phyloP scores from a whole-genome alignment of 2,797 vertebrate genomes.

The Danionella dracula region DNA sequence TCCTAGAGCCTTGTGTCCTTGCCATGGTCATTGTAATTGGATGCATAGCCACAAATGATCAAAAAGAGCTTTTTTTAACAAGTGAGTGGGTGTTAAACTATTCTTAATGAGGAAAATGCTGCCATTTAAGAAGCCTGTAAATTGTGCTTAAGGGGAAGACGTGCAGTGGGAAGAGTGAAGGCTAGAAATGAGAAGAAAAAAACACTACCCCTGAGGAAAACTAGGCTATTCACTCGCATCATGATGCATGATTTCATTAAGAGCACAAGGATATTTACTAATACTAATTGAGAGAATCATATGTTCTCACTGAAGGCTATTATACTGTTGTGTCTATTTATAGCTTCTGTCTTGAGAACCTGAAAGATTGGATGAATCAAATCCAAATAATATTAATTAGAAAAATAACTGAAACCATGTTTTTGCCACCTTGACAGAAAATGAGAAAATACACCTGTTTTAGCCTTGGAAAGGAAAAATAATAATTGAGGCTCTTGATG shows the following conservation, averaged over 20 bases:
- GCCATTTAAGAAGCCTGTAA: slow-evolving; percentile 35
- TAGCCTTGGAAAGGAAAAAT: too few relatives aligned
- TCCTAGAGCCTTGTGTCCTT: not conserved
- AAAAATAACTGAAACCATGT: not conserved
- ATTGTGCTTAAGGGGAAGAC: slow-evolving; percentile 22
- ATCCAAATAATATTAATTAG: slow-evolving; percentile 15
- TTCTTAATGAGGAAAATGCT: slow-evolving; percentile 40
- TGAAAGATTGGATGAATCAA: slow-evolving; percentile 14
- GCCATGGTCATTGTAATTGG: slow-evolving; percentile 16
- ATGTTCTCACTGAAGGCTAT: slow-evolving; percentile 29
- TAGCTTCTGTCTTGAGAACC: slow-evolving; percentile 4
- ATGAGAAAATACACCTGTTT: not conserved
- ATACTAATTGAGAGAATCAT: slow-evolving; percentile 37
- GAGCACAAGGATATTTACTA: slow-evolving; percentile 29
- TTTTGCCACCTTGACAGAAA: not conserved
- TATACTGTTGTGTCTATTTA: slow-evolving; percentile 32
- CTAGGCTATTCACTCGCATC: slow-evolving; percentile 30
- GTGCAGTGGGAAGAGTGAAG: not conserved
- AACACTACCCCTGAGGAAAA: slow-evolving; percentile 15
- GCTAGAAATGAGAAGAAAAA: slow-evolving; percentile 35
- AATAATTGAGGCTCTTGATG: too few relatives aligned
- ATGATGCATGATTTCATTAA: slow-evolving; percentile 37
- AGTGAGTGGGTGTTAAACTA: slow-evolving; percentile 33
- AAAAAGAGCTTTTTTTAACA: slow-evolving; percentile 37
- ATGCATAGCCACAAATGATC: slow-evolving; percentile 20